A percentile compares a stretch with the other conserved stretches of the same genome.
Evolutionary conservation across 2,113 vertebrate genomes (phyloP).

Genomic region (Megalops atlanticus): DNA sequence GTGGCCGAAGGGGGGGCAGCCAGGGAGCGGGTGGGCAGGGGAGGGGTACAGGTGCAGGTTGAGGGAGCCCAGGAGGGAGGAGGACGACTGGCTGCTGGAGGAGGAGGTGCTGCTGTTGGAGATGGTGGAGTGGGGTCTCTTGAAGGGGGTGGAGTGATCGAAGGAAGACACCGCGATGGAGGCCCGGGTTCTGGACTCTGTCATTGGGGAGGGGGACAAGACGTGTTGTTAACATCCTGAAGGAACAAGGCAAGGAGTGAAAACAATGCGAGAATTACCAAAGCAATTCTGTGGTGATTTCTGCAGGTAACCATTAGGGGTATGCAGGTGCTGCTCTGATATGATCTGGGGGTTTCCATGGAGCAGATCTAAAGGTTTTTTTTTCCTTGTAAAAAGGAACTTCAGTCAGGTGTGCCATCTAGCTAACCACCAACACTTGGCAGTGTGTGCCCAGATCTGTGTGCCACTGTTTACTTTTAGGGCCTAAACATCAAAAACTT

Average conservation of each 20-base stretch:
- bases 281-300: constrained; percentile 6
- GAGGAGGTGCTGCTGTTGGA: constrained; percentile 83
- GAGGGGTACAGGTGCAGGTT: constrained; percentile 70
- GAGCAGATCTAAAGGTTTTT: constrained; percentile 10
- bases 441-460: neutral
- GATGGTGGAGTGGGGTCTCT: constrained; percentile 81
- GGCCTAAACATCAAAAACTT: constrained; percentile 11
- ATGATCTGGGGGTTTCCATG: neutral
- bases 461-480: neutral
- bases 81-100: constrained; percentile 79
- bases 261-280: neutral
- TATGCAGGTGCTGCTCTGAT: neutral
- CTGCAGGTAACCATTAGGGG: neutral
- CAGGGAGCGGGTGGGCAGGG: constrained; percentile 46
- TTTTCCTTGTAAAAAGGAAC: neutral
- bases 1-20: constrained; percentile 61
- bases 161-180: constrained; percentile 66
- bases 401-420: neutral
- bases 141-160: constrained; percentile 69
- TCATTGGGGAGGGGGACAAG: neutral
- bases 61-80: constrained; percentile 74
- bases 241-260: neutral
- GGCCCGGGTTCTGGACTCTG: constrained; percentile 67
- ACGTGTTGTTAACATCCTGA: neutral
- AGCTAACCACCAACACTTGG: constrained; percentile 13